Evolutionary conservation across 2,797 vertebrate species (phyloP).

Genomic region (Peromyscus melanophrys): DNA sequence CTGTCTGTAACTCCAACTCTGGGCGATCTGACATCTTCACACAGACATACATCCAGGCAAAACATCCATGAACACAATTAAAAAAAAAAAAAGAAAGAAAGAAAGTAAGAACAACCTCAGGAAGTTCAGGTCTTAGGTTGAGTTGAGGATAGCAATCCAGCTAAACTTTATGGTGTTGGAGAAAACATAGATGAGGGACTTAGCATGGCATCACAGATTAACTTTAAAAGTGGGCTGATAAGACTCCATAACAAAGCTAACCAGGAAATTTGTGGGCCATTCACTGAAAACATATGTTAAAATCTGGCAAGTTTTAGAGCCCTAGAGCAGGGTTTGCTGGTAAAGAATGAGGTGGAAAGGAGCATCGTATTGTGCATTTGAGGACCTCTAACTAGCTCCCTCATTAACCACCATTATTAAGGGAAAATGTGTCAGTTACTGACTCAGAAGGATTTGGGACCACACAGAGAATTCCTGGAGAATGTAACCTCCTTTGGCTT

Average conservation of each 20-base stretch:
- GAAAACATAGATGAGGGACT: neutral
- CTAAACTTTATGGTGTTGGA: neutral
- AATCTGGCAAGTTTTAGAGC: neutral
- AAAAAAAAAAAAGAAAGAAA: too few species aligned
- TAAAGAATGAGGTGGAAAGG: neutral
- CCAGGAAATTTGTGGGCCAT: slow-evolving; percentile 3
- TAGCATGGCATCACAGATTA: neutral
- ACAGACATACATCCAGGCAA: neutral
- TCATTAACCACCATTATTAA: slow-evolving; percentile 39
- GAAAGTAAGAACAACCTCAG: neutral
- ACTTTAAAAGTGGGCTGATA: neutral
- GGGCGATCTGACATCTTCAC: neutral
- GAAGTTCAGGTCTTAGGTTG: neutral
- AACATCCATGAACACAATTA: neutral
- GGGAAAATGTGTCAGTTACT: slow-evolving; percentile 45
- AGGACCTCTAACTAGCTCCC: neutral
- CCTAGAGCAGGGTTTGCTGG: slow-evolving; percentile 41
- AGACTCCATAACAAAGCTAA: slow-evolving; percentile 25
- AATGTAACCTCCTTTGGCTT: slow-evolving; percentile 67
- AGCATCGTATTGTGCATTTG: neutral
- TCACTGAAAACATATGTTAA: slow-evolving; percentile 47
- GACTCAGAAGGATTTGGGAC: slow-evolving; percentile 59
- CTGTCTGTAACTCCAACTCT: neutral
- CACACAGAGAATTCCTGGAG: slow-evolving; percentile 62
- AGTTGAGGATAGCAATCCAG: neutral